phyloP scores from a whole-genome alignment of 2,797 vertebrate genomes.

The Enteromius mattozi region DNA sequence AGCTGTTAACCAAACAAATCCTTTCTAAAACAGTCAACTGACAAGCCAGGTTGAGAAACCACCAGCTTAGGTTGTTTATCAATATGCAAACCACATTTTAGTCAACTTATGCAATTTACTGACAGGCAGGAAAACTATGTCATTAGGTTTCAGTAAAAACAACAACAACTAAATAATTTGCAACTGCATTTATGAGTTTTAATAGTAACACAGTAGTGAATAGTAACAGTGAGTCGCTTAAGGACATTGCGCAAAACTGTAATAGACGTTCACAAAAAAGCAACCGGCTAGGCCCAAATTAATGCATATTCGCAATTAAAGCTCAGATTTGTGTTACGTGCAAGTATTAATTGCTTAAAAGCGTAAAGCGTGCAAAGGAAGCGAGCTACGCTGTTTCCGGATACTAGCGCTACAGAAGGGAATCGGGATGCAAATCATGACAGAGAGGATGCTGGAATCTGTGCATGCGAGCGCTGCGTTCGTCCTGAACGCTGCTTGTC shows the following conservation, averaged over 20 bases:
- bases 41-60: neutral
- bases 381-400: neutral
- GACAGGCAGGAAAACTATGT: neutral
- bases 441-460: conserved; percentile 38
- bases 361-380: neutral
- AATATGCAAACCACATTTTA: neutral
- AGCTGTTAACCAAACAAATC: neutral
- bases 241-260: neutral
- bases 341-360: neutral
- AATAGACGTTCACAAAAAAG: neutral
- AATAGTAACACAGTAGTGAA: neutral
- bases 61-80: neutral
- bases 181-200: neutral
- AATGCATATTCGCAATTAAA: neutral
- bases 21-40: neutral
- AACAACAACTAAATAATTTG: too few species aligned
- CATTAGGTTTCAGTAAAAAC: neutral
- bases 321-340: neutral
- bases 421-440: conserved; percentile 23
- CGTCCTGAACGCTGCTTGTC: neutral
- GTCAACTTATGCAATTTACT: neutral
- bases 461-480: neutral
- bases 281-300: conserved; percentile 2
- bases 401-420: neutral
- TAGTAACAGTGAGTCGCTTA: neutral